phyloP scores from a whole-genome alignment of 2,113 vertebrate genomes.

The Hirundichthys speculiger region DNA sequence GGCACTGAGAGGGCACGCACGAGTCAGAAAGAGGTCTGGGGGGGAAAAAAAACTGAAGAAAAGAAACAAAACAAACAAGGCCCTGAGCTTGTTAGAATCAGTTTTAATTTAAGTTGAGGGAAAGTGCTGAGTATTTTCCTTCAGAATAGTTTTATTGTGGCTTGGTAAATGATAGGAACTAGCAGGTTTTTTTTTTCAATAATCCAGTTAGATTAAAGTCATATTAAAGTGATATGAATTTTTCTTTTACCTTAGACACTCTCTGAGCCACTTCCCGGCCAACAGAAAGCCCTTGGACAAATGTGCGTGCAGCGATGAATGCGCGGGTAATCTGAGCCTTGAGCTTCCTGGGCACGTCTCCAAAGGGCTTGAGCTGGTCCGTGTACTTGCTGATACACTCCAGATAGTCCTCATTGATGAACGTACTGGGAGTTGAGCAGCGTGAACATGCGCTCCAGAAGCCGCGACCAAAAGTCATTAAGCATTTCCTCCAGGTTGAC shows the following conservation, averaged over 20 bases:
- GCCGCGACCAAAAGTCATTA: conserved; percentile 95
- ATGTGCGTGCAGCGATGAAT: conserved; percentile 93
- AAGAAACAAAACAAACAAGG: conserved; percentile 17
- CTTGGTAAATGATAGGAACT: background rate
- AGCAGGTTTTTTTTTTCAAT: background rate
- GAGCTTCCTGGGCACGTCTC: conserved; percentile 93
- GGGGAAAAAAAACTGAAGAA: background rate
- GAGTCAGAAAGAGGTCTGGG: conserved; percentile 16
- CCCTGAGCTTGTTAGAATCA: conserved; percentile 15
- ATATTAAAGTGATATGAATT: conserved; percentile 9
- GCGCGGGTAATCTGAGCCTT: conserved; percentile 94
- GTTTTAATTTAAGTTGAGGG: conserved; percentile 14
- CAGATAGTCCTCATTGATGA: conserved; percentile 95
- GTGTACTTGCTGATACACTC: conserved; percentile 97
- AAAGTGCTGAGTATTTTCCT: background rate
- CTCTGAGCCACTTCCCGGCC: conserved; percentile 95
- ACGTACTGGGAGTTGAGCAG: conserved; percentile 95
- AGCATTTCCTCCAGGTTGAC: conserved; percentile 97
- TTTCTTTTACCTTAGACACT: conserved; percentile 93
- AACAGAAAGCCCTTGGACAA: conserved; percentile 95
- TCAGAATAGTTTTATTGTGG: background rate
- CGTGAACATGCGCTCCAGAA: conserved; percentile 97
- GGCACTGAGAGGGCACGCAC: conserved; percentile 15
- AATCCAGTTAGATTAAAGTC: no score
- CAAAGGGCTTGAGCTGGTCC: conserved; percentile 96